These are phyloP conservation scores for Microctonus hyperodae DNA, from an alignment of 2,888 invertebrate species.

Conservation along the genomic window DNA sequence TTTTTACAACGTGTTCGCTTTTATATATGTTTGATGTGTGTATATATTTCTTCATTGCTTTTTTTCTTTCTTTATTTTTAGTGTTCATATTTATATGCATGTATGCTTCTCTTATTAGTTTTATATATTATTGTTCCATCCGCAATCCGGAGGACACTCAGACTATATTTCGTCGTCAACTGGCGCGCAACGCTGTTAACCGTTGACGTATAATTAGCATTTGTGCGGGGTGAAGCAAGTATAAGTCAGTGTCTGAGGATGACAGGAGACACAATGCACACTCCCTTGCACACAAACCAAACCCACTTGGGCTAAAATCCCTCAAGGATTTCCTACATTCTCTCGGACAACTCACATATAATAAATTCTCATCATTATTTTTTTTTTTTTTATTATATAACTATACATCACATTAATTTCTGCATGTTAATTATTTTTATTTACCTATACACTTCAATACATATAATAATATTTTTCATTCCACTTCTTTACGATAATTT, in stretches of 20 bases:
- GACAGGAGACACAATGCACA: constrained; percentile 58
- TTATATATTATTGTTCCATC: constrained; percentile 47
- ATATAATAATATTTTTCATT: background rate
- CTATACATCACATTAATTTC: background rate
- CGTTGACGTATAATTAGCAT: constrained; percentile 62
- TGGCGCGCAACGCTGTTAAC: constrained; percentile 40
- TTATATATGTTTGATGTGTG: too few relatives aligned
- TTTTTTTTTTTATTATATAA: constrained; percentile 34
- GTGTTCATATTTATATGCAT: background rate
- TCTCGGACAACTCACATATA: constrained; percentile 30
- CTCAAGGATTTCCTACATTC: constrained; percentile 7
- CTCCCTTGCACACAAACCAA: constrained; percentile 39
- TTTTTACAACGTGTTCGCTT: too few relatives aligned
- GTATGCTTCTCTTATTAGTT: background rate
- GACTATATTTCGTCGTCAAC: constrained; percentile 39
- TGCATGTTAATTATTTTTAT: background rate
- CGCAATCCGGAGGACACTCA: constrained; percentile 46
- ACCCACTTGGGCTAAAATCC: constrained; percentile 19
- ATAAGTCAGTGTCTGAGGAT: constrained; percentile 57
- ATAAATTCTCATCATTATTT: constrained; percentile 55
- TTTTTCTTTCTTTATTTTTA: too few relatives aligned
- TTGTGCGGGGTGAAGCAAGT: constrained; percentile 47
- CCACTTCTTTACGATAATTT: background rate
- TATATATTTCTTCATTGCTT: too few relatives aligned
- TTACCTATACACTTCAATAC: background rate